Conservation (phyloP, 2,797 vertebrate species). For the Syndactyla subalaris region DNA sequence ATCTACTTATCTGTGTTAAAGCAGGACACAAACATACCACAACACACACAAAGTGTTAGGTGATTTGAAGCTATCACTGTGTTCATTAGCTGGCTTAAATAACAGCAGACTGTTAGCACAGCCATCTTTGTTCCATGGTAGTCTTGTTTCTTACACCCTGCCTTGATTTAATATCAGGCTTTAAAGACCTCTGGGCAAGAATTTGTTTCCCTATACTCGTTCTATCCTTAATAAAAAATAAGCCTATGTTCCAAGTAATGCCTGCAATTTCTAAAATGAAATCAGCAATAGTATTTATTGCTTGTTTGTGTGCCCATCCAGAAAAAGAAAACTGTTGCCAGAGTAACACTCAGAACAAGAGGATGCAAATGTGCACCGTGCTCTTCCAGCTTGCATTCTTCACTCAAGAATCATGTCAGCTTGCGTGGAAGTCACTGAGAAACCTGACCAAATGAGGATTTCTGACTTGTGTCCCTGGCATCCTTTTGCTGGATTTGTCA, state of each 20-base stretch:
- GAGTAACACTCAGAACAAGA: background rate
- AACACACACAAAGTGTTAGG: background rate
- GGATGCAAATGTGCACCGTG: background rate
- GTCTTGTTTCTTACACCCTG: background rate
- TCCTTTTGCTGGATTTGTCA: slow-evolving; percentile 4
- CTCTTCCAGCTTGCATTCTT: background rate
- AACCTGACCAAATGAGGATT: slow-evolving; percentile 23
- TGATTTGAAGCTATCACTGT: background rate
- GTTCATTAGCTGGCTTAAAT: background rate
- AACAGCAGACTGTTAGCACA: background rate
- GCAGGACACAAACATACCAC: background rate
- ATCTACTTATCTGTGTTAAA: background rate
- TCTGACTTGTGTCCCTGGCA: background rate
- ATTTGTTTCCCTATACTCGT: background rate
- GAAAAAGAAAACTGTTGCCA: slow-evolving; percentile 29
- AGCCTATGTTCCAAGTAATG: background rate
- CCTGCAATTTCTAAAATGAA: background rate
- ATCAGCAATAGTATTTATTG: slow-evolving; percentile 12
- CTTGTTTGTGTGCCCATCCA: slow-evolving; percentile 1
- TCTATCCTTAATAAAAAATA: background rate
- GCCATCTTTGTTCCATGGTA: background rate
- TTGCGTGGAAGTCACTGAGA: background rate
- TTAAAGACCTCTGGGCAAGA: slow-evolving; percentile 25
- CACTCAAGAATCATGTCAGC: background rate
- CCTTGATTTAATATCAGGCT: slow-evolving; percentile 14